These are phyloP conservation scores for Dendroctonus valens DNA, from an alignment of 1,140 invertebrate genomes.

Conservation along the genomic window DNA sequence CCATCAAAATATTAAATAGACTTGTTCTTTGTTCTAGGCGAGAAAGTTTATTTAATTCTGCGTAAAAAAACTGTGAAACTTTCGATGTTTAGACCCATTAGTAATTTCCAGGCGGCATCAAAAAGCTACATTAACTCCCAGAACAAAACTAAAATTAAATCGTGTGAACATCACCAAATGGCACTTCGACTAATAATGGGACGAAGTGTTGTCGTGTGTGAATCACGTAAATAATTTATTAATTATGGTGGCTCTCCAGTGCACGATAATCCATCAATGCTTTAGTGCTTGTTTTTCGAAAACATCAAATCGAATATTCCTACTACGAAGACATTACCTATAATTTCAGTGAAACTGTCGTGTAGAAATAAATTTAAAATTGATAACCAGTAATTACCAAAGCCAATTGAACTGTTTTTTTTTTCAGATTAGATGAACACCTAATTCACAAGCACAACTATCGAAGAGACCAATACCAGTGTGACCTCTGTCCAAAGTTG, in stretches of 20 bases:
- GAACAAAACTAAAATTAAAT: slow-evolving; percentile 13
- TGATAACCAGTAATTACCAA: too few species aligned
- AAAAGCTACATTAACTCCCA: too few species aligned
- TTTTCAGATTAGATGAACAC: slow-evolving; percentile 79
- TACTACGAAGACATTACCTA: background rate
- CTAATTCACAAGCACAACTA: slow-evolving; percentile 74
- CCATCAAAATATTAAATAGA: too few species aligned
- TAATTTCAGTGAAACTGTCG: too few species aligned
- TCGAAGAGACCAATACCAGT: slow-evolving; percentile 73
- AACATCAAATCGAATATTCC: slow-evolving; percentile 14
- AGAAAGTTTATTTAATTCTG: too few species aligned
- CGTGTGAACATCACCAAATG: slow-evolving; percentile 28
- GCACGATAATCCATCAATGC: slow-evolving; percentile 28
- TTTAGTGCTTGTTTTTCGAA: slow-evolving; percentile 18
- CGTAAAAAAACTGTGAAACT: too few species aligned
- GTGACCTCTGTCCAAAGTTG: slow-evolving; percentile 78
- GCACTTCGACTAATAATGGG: slow-evolving; percentile 23
- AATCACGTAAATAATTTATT: slow-evolving; percentile 33
- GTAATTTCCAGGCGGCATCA: too few species aligned
- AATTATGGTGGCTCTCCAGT: slow-evolving; percentile 25
- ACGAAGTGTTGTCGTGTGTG: slow-evolving; percentile 29
- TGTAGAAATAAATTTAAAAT: too few species aligned
- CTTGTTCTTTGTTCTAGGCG: too few species aligned
- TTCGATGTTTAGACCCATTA: too few species aligned
- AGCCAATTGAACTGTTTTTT: slow-evolving; percentile 16